phyloP scores from a whole-genome alignment of 2,797 vertebrate genomes.

The Anableps anableps region DNA sequence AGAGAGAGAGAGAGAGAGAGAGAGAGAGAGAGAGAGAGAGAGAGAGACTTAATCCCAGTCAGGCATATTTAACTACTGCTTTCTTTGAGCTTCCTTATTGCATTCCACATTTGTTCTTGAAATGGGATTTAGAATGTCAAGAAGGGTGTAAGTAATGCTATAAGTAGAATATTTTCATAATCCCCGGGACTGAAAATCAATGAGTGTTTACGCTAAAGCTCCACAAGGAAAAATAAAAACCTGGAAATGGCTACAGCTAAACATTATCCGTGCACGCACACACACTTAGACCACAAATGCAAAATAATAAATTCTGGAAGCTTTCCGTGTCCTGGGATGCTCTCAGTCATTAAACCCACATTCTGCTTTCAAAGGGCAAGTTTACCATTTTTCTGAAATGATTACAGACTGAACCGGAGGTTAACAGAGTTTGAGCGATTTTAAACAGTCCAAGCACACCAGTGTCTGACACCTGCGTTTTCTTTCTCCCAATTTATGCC shows the following conservation, averaged over 20 bases:
- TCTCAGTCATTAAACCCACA: conserved; percentile 43
- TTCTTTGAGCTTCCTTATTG: conserved; percentile 66
- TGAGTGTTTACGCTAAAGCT: conserved; percentile 66
- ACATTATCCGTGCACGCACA: conserved; percentile 5
- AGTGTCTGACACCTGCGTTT: conserved; percentile 10
- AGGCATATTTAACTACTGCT: conserved; percentile 71
- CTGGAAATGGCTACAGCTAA: conserved; percentile 48
- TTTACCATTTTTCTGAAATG: conserved; percentile 7
- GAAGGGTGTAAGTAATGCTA: conserved; percentile 75
- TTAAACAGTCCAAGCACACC: conserved; percentile 13
- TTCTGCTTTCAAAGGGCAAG: conserved; percentile 31
- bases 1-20: conserved; percentile 19
- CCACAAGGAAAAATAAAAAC: conserved; percentile 46
- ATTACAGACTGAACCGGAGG: conserved; percentile 26
- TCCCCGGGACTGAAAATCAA: conserved; percentile 72
- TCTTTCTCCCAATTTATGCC: conserved; percentile 13
- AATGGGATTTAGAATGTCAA: conserved; percentile 84
- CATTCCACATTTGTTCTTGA: conserved; percentile 79
- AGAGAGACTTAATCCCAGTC: conserved; percentile 69
- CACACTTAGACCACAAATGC: neutral
- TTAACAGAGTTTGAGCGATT: conserved; percentile 35
- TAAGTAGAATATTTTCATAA: conserved; percentile 80
- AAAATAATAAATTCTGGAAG: conserved; percentile 3
- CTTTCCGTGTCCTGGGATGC: conserved; percentile 24
- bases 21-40: conserved; percentile 20